phyloP scores from a whole-genome alignment of 92 coral and sea anemone species.

The Desmophyllum pertusum region DNA sequence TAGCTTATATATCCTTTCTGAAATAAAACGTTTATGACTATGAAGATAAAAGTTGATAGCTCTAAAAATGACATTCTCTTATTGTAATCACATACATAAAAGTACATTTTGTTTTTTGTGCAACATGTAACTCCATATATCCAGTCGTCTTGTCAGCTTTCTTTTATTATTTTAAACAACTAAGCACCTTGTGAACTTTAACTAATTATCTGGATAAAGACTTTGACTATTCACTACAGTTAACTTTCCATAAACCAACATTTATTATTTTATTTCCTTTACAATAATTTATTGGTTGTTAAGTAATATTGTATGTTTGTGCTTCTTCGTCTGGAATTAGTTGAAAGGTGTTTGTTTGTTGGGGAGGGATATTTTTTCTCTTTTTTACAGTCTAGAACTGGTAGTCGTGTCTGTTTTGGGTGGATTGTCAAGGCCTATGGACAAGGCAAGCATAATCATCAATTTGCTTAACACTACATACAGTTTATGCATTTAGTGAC shows the following conservation, averaged over 20 bases:
- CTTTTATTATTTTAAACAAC: neutral
- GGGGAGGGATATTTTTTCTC: neutral
- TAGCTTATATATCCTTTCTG: neutral
- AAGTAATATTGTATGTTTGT: neutral
- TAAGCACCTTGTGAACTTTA: neutral
- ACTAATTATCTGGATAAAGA: neutral
- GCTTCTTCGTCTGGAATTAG: neutral
- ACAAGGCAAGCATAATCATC: neutral
- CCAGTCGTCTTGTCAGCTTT: too few relatives aligned
- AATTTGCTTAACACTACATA: neutral
- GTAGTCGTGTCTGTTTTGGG: neutral
- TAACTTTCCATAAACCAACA: too few relatives aligned
- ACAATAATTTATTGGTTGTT: too few relatives aligned
- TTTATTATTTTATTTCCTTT: too few relatives aligned
- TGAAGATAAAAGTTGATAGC: neutral
- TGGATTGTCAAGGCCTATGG: slow-evolving; percentile 1
- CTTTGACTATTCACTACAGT: too few relatives aligned
- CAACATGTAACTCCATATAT: too few relatives aligned
- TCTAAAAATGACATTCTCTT: neutral
- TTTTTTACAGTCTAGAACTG: neutral
- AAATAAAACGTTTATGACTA: neutral
- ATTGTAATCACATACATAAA: neutral
- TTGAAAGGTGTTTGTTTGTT: neutral
- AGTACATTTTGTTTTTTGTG: neutral
- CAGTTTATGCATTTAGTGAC: neutral